These are phyloP conservation scores for Sarcophilus harrisii DNA, from an alignment of 2,797 vertebrate species.

Conservation along the genomic window DNA sequence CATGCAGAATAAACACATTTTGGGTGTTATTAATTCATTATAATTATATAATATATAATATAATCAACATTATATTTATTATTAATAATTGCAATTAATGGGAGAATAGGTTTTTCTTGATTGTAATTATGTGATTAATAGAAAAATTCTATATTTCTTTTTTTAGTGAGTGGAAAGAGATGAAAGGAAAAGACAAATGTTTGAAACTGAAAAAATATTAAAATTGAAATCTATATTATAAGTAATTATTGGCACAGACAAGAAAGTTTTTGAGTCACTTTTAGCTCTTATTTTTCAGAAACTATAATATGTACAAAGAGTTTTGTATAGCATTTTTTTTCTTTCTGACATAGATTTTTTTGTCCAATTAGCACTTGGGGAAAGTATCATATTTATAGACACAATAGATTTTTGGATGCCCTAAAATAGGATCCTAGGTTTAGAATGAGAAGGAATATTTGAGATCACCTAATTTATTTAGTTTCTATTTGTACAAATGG, in stretches of 20 bases:
- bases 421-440: not conserved
- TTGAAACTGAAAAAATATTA: not conserved
- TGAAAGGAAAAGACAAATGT: not conserved
- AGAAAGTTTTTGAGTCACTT: not conserved
- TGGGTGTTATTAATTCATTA: not conserved
- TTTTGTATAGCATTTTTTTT: not conserved
- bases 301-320: not conserved
- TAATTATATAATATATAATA: no score
- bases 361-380: not conserved
- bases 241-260: not conserved
- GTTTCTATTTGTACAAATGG: not conserved
- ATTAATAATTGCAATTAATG: no score
- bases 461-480: not conserved
- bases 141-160: not conserved
- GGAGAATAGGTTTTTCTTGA: not conserved
- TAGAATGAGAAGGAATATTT: not conserved
- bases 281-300: not conserved
- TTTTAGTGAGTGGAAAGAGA: not conserved
- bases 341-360: not conserved
- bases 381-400: not conserved
- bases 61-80: no score
- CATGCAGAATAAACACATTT: not conserved
- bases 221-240: not conserved
- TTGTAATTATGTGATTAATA: not conserved
- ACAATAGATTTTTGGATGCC: not conserved